Evolutionary conservation across 2,888 invertebrate species (phyloP).

Genomic region (Campopleginae sp.): DNA sequence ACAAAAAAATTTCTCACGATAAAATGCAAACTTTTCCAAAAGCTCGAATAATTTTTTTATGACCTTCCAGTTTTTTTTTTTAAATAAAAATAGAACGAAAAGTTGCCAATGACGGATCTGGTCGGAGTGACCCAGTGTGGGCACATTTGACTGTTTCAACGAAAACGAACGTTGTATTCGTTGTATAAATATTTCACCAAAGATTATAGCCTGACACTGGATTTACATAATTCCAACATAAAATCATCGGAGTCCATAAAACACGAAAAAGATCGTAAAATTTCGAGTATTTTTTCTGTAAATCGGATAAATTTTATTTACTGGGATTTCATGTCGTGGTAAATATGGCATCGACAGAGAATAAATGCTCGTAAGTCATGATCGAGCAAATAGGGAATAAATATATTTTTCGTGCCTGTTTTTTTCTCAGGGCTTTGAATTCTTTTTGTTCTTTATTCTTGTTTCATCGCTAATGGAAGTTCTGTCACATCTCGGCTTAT

Average conservation of each 20-base stretch:
- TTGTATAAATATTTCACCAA: background rate
- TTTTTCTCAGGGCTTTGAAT: background rate
- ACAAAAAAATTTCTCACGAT: background rate
- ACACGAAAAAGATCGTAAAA: background rate
- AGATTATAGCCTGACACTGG: background rate
- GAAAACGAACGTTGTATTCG: background rate
- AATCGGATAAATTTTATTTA: background rate
- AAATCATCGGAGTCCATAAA: background rate
- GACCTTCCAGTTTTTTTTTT: background rate
- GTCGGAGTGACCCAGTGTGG: background rate
- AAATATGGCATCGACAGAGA: background rate
- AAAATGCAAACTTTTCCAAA: background rate
- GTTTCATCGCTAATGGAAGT: slow-evolving; percentile 57
- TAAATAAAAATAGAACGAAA: background rate
- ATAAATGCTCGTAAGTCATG: slow-evolving; percentile 7
- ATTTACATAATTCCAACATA: background rate
- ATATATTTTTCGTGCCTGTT: background rate
- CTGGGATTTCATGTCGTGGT: background rate
- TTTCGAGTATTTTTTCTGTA: background rate
- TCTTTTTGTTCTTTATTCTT: background rate
- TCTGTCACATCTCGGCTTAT: slow-evolving; percentile 55
- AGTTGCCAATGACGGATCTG: background rate
- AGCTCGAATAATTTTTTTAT: background rate
- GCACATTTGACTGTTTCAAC: background rate
- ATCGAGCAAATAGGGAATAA: background rate